phyloP scores from a whole-genome alignment of 2,888 invertebrate species.

The Platerodrilus igneus region DNA sequence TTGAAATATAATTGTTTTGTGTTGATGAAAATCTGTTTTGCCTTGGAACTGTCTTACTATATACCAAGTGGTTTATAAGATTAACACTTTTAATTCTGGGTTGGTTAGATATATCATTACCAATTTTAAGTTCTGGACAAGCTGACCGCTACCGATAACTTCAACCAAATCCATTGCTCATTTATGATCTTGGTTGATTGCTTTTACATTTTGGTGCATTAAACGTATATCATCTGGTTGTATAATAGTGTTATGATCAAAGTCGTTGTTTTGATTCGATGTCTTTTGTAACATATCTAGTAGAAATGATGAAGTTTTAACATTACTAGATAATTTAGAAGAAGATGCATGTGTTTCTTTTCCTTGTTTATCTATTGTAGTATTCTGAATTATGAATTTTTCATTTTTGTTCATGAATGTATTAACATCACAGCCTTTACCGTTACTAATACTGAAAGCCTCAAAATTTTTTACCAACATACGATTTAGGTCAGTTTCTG shows the following conservation, averaged over 20 bases:
- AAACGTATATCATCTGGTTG: slow-evolving; percentile 42
- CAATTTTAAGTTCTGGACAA: no score
- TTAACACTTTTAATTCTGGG: slow-evolving; percentile 57
- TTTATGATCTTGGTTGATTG: slow-evolving; percentile 37
- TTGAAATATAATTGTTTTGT: slow-evolving; percentile 31
- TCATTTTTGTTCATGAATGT: no score
- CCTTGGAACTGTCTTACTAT: slow-evolving; percentile 43
- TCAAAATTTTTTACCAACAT: slow-evolving; percentile 25
- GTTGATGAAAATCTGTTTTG: slow-evolving; percentile 30
- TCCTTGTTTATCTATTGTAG: slow-evolving; percentile 8
- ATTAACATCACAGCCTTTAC: slow-evolving; percentile 14
- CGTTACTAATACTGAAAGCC: slow-evolving; percentile 18
- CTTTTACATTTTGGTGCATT: slow-evolving; percentile 33
- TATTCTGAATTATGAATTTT: no score
- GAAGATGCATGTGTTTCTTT: background rate
- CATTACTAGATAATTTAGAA: slow-evolving; percentile 6
- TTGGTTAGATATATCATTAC: slow-evolving; percentile 25
- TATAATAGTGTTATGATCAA: slow-evolving; percentile 45
- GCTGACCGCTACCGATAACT: slow-evolving; percentile 37
- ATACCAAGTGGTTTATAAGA: slow-evolving; percentile 54
- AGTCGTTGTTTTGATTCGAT: slow-evolving; percentile 46
- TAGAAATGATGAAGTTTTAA: slow-evolving; percentile 39
- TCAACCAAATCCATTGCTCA: slow-evolving; percentile 45
- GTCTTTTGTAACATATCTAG: slow-evolving; percentile 41
- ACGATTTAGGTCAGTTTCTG: no score